A percentile compares a stretch with the other conserved stretches of the same genome.
These are phyloP conservation scores for Drosophila nannoptera DNA, from an alignment of 1,140 invertebrate genomes.

Conservation along the genomic window DNA sequence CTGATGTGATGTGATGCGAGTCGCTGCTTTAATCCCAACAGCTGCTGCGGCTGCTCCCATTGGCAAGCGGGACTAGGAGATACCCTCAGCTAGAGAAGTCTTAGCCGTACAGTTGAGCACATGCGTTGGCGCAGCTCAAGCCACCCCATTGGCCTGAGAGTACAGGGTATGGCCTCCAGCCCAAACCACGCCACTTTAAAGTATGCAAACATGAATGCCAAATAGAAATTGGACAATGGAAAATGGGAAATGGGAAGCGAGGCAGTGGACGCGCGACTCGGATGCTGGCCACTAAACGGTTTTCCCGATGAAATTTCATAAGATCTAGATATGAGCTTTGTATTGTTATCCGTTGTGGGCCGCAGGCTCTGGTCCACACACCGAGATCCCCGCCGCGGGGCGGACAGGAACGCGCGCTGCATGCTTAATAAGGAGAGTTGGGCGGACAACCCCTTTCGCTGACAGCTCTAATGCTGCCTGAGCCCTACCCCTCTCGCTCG, in stretches of 20 bases:
- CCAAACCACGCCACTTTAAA: constrained; percentile 56
- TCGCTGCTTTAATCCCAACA: constrained; percentile 55
- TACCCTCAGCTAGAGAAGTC: neutral
- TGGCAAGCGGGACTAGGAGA: neutral
- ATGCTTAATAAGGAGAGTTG: constrained; percentile 42
- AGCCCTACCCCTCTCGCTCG: neutral
- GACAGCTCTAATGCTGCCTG: constrained; percentile 8
- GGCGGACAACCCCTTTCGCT: constrained; percentile 36
- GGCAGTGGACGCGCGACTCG: constrained; percentile 17
- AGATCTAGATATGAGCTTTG: constrained; percentile 75
- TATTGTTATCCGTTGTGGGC: constrained; percentile 62
- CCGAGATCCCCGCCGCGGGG: neutral
- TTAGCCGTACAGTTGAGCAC: too few species aligned
- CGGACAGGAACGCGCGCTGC: constrained; percentile 42
- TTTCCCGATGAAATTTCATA: constrained; percentile 57
- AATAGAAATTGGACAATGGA: constrained; percentile 17
- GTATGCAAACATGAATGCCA: constrained; percentile 60
- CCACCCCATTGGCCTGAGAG: neutral
- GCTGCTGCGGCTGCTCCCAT: constrained; percentile 40
- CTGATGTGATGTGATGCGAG: constrained; percentile 28
- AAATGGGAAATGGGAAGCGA: constrained; percentile 21
- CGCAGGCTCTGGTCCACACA: constrained; percentile 13
- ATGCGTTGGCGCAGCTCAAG: neutral
- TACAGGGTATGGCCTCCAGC: constrained; percentile 11
- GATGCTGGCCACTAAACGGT: constrained; percentile 56